These are phyloP conservation scores for Reinhardtius hippoglossoides DNA, from an alignment of 2,113 vertebrate species.

Conservation along the genomic window DNA sequence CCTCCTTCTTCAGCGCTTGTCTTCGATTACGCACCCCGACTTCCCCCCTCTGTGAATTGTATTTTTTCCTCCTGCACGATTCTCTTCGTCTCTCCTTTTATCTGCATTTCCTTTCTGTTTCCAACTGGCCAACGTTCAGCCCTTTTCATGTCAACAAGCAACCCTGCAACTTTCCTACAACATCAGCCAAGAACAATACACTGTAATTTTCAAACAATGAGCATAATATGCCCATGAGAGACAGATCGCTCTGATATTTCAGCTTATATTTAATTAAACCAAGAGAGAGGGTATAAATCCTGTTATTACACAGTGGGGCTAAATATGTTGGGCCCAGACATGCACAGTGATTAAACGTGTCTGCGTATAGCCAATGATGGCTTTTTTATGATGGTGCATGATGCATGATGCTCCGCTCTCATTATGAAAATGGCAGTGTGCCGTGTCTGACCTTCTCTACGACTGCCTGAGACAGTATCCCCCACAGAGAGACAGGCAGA, in stretches of 20 bases:
- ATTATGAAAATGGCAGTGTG: conserved; percentile 80
- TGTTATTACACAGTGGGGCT: conserved; percentile 75
- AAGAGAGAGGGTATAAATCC: conserved; percentile 67
- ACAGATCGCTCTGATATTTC: conserved; percentile 68
- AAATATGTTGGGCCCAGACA: conserved; percentile 72
- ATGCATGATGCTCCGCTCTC: conserved; percentile 75
- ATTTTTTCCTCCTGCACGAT: not conserved
- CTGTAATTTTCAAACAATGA: conserved; percentile 51
- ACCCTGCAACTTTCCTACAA: conserved; percentile 6
- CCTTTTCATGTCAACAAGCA: conserved; percentile 1
- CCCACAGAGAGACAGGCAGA: conserved; percentile 64
- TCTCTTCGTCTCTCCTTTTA: conserved; percentile 4
- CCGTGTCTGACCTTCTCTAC: conserved; percentile 70
- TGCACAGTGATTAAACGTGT: conserved; percentile 79
- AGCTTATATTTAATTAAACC: conserved; percentile 78
- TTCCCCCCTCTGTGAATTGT: conserved; percentile 15
- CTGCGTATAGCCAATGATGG: conserved; percentile 69
- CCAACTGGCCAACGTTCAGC: conserved; percentile 9
- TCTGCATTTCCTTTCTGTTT: conserved; percentile 8
- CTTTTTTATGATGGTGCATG: conserved; percentile 77
- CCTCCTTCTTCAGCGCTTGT: conserved; percentile 35
- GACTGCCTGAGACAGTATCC: conserved; percentile 52
- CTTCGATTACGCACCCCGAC: conserved; percentile 29
- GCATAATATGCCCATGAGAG: conserved; percentile 42
- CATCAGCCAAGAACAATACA: conserved; percentile 28